phyloP scores from a whole-genome alignment of 2,113 vertebrate species.

The Synchiropus splendidus region DNA sequence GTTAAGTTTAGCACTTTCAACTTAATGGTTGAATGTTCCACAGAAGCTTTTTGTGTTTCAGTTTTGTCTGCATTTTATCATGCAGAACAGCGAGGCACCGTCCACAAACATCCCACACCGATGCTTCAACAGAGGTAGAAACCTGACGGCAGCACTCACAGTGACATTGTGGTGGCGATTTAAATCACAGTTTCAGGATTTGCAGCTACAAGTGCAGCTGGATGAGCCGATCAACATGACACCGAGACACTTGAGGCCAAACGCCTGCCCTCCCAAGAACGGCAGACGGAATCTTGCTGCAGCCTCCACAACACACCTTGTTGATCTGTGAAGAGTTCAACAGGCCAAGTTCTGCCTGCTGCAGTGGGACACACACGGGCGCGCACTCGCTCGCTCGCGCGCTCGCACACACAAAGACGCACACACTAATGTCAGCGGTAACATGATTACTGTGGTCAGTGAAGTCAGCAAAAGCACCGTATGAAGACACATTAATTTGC shows the following conservation, averaged over 20 bases:
- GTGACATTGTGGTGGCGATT: no score
- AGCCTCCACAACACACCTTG: neutral
- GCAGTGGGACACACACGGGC: neutral
- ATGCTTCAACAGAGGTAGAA: no score
- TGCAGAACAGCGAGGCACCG: no score
- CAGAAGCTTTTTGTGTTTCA: no score
- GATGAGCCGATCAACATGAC: no score
- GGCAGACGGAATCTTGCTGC: neutral
- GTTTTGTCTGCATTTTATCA: no score
- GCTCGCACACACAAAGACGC: neutral
- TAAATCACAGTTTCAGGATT: no score
- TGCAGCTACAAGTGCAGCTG: no score
- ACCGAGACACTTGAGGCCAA: neutral
- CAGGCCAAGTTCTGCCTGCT: neutral
- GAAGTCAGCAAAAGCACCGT: constrained; percentile 10
- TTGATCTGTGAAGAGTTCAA: neutral
- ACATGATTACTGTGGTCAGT: constrained; percentile 17
- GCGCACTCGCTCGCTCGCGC: neutral
- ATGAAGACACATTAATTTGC: neutral
- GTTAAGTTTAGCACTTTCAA: no score
- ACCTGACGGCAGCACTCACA: no score
- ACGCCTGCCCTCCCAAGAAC: neutral
- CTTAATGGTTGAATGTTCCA: no score
- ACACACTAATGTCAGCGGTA: constrained; percentile 1
- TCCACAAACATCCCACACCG: no score